A percentile compares a stretch with the other conserved stretches of the same genome.
phyloP scores from a whole-genome alignment of 92 coral and sea anemone species.

The Zoanthus sociatus region DNA sequence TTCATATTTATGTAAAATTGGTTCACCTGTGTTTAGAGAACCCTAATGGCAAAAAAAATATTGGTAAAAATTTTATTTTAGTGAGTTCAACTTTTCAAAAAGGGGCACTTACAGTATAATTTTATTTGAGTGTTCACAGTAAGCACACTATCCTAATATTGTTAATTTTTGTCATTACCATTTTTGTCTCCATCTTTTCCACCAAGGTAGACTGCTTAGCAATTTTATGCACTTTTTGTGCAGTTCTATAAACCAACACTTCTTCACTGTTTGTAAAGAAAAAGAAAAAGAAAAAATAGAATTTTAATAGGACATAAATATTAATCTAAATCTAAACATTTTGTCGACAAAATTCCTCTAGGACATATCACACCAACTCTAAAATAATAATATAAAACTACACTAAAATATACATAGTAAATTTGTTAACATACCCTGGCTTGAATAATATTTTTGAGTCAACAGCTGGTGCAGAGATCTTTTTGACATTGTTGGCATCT shows the following conservation, averaged over 20 bases:
- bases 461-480: not conserved
- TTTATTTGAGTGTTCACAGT: not conserved
- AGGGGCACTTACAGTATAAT: not conserved
- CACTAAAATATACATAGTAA: too few species aligned
- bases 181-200: constrained; percentile 38
- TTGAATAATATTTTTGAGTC: not conserved
- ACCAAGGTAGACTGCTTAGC: constrained; percentile 50
- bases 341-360: not conserved
- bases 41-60: too few species aligned
- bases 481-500: not conserved
- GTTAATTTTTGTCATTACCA: constrained; percentile 2
- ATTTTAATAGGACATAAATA: constrained; percentile 1
- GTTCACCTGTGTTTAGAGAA: too few species aligned
- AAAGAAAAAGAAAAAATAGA: too few species aligned
- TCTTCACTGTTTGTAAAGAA: constrained; percentile 22
- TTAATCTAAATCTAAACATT: not conserved
- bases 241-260: constrained; percentile 36
- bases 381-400: too few species aligned
- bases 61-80: too few species aligned
- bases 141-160: not conserved
- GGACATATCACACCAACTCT: too few species aligned
- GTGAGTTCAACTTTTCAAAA: not conserved
- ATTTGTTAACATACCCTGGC: constrained; percentile 1
- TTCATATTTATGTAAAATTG: too few species aligned
- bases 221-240: not conserved